Evolutionary conservation across 2,113 vertebrate species (phyloP), one percentile per base, ranked within the genome.

Genomic region (Leptocoma aspasia): DNA sequence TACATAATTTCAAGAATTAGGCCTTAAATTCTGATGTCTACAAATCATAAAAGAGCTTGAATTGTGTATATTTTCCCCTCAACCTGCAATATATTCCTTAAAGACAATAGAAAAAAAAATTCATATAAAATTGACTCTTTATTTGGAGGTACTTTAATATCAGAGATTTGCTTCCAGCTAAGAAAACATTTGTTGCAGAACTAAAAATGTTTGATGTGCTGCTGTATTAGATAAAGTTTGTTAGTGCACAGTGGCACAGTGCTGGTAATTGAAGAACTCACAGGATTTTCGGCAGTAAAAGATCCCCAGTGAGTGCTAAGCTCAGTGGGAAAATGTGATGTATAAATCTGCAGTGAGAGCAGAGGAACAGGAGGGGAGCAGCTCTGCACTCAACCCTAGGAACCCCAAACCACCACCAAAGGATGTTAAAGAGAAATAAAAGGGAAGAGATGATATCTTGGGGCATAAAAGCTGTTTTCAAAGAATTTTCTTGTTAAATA

Each of bases 151-250:
- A 47, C 63, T 93, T 94, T 63, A 87, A 39, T 82, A 85, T 80
- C 59, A 42, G 81, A 66, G 73, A 54, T 27, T 91, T 92, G 66
- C 87, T 97, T 78, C 89, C 59, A 91, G 89, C 86, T 69, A 91
- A 90, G 87, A 69, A 82, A 92, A 84, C 63, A 57, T 82, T 94
- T 94, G 66, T 89, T 82, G 60, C 37, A 80, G 82, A 85, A 10
- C 73, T 82, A 69, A 84, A 87, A 89, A 65, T 91, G 45, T 76
- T 91, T 79, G 84, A 72, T 91, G 72, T 66, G 57, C 41, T 77
- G 59, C 85, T 53, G 63, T 39, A 90, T 61, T 65, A 70, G 89
- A 89, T 86, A 70, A 92, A 92, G 68, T 83, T 90, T 70, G 66
- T 70, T 90, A 89, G 61, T n/a, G 64, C 52, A 56, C 63, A 61